phyloP scores from a whole-genome alignment of 2,113 vertebrate genomes.

The Thunnus thynnus region DNA sequence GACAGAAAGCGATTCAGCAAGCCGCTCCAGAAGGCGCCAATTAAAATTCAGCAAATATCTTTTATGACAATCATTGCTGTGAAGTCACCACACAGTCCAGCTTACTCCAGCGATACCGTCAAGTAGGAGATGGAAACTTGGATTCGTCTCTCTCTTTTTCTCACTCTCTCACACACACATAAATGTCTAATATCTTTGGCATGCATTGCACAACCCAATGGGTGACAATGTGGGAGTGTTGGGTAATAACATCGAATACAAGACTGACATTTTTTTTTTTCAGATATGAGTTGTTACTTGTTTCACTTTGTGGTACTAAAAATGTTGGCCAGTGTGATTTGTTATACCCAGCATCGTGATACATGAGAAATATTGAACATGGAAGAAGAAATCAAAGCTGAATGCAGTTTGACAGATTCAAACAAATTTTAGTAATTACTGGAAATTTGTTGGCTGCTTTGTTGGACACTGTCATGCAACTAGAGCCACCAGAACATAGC shows the following conservation, averaged over 20 bases:
- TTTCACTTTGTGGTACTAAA: slow-evolving; percentile 22
- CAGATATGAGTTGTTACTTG: slow-evolving; percentile 11
- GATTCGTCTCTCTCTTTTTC: slow-evolving; percentile 6
- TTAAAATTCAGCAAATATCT: slow-evolving; percentile 62
- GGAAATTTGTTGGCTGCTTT: background rate
- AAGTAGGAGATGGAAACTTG: slow-evolving; percentile 56
- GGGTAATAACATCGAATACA: slow-evolving; percentile 21
- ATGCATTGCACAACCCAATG: background rate
- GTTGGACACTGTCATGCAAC: too few relatives aligned
- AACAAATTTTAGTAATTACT: background rate
- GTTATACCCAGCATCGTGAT: background rate
- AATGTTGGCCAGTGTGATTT: background rate
- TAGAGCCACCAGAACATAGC: too few relatives aligned
- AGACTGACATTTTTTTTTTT: background rate
- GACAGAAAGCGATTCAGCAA: slow-evolving; percentile 29
- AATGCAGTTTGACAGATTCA: background rate
- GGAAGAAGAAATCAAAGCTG: slow-evolving; percentile 4
- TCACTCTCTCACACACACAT: slow-evolving; percentile 16
- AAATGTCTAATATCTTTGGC: slow-evolving; percentile 47
- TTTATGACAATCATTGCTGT: slow-evolving; percentile 54
- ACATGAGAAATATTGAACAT: slow-evolving; percentile 12
- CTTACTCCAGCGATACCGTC: slow-evolving; percentile 48
- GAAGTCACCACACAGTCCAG: slow-evolving; percentile 47
- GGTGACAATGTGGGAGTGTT: slow-evolving; percentile 43
- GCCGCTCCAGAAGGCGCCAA: slow-evolving; percentile 42